Evolutionary conservation across 2,797 vertebrate genomes (phyloP).

Genomic region (Paratrypauchen microcephalus): DNA sequence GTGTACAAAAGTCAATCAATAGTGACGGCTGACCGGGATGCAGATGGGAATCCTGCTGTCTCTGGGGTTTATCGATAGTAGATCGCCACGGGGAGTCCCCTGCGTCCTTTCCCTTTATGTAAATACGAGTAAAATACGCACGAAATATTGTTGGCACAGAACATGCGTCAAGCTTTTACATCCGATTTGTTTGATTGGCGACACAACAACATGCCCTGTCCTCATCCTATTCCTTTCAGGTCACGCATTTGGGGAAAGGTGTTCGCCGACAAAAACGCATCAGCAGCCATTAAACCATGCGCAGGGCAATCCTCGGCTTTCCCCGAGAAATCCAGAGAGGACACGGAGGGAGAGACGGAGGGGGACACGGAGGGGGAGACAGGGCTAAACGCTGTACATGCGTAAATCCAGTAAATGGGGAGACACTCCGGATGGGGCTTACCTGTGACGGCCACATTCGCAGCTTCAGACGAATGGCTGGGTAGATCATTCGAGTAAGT

Average conservation of each 20-base stretch:
- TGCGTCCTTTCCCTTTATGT: constrained; percentile 23
- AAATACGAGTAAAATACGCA: not conserved
- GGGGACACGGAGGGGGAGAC: not conserved
- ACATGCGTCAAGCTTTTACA: not conserved
- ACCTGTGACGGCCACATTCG: constrained; percentile 74
- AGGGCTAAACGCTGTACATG: constrained; percentile 19
- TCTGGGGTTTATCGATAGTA: constrained; percentile 21
- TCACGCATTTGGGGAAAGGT: constrained; percentile 46
- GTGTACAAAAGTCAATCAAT: constrained; percentile 4
- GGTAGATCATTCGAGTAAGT: constrained; percentile 65
- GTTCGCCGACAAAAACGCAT: constrained; percentile 30
- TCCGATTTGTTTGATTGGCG: constrained; percentile 1
- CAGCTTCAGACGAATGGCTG: constrained; percentile 63
- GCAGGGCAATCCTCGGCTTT: constrained; percentile 60
- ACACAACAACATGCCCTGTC: constrained; percentile 16
- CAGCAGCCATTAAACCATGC: constrained; percentile 35
- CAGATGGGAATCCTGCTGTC: constrained; percentile 43
- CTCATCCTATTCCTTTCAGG: constrained; percentile 55
- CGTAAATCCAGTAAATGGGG: constrained; percentile 25
- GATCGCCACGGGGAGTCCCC: constrained; percentile 10
- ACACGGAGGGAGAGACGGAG: not conserved
- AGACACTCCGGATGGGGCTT: constrained; percentile 48
- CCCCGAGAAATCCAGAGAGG: constrained; percentile 41
- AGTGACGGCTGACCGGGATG: constrained; percentile 20
- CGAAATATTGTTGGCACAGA: no score